Percentiles rank a stretch among this genome's conserved stretches.
These are phyloP conservation scores for Thalassaphorura encarpata DNA, from an alignment of 1,140 invertebrate species.

Conservation along the genomic window DNA sequence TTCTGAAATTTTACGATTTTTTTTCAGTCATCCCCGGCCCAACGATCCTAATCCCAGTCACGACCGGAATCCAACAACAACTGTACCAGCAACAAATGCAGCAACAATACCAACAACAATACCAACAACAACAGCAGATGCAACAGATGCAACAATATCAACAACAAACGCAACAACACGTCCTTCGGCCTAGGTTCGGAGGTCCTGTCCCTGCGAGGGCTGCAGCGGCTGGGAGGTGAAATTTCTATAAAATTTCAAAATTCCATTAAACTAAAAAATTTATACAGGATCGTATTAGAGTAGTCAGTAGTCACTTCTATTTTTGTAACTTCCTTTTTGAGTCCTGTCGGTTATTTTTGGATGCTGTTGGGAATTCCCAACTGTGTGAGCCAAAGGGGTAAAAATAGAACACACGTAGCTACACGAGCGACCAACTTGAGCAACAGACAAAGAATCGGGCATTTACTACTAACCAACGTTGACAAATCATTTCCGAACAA, in stretches of 20 bases:
- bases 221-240: slow-evolving; percentile 1
- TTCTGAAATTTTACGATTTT: not conserved
- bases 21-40: not conserved
- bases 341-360: not conserved
- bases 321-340: not conserved
- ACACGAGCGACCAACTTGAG: too few relatives aligned
- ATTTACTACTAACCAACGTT: too few relatives aligned
- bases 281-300: not conserved
- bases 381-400: too few relatives aligned
- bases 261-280: not conserved
- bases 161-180: slow-evolving; percentile 36
- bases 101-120: slow-evolving; percentile 15
- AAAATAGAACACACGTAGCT: too few relatives aligned
- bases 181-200: slow-evolving; percentile 31
- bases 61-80: slow-evolving; percentile 36
- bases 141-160: slow-evolving; percentile 12
- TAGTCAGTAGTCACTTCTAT: not conserved
- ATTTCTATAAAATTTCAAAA: not conserved
- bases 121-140: slow-evolving; percentile 14
- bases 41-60: not conserved
- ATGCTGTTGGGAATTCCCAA: too few relatives aligned
- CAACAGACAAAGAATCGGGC: too few relatives aligned
- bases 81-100: slow-evolving; percentile 17
- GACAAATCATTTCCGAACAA: too few relatives aligned
- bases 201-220: slow-evolving; percentile 2